A percentile compares a stretch with the other conserved stretches of the same genome.
These are phyloP conservation scores for Thalassaphorura encarpata DNA, from an alignment of 1,140 invertebrate species.

Conservation along the genomic window DNA sequence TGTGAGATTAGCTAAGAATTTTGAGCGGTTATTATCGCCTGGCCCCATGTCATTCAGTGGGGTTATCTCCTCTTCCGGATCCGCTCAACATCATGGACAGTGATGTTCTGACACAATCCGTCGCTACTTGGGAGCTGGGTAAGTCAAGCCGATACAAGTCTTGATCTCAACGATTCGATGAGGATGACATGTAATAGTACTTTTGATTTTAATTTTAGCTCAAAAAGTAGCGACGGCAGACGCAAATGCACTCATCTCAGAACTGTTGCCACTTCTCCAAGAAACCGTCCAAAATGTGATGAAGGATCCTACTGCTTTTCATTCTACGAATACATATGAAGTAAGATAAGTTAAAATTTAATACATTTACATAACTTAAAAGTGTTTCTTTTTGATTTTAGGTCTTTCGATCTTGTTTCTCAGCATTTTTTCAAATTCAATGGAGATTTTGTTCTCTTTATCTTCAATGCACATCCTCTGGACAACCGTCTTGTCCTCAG, in stretches of 20 bases:
- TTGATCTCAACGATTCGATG: not conserved
- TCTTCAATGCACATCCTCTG: constrained; percentile 28
- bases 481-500: constrained; percentile 9
- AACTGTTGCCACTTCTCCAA: constrained; percentile 30
- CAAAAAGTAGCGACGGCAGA: constrained; percentile 31
- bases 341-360: constrained; percentile 8
- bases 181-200: not conserved
- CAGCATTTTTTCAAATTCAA: constrained; percentile 33
- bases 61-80: constrained; percentile 13
- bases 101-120: constrained; percentile 30
- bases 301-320: constrained; percentile 28
- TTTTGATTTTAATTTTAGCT: constrained; percentile 5
- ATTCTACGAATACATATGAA: constrained; percentile 26
- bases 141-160: not conserved
- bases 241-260: constrained; percentile 29
- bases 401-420: constrained; percentile 33
- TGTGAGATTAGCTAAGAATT: constrained; percentile 28
- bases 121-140: constrained; percentile 32
- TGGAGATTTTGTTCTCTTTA: constrained; percentile 31
- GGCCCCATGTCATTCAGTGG: constrained; percentile 1
- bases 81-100: constrained; percentile 20
- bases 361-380: not conserved
- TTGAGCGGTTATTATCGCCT: constrained; percentile 25
- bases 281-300: constrained; percentile 30
- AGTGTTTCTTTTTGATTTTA: constrained; percentile 13